phyloP scores from a whole-genome alignment of 2,888 invertebrate genomes.

The Neuroscelio doddi region DNA sequence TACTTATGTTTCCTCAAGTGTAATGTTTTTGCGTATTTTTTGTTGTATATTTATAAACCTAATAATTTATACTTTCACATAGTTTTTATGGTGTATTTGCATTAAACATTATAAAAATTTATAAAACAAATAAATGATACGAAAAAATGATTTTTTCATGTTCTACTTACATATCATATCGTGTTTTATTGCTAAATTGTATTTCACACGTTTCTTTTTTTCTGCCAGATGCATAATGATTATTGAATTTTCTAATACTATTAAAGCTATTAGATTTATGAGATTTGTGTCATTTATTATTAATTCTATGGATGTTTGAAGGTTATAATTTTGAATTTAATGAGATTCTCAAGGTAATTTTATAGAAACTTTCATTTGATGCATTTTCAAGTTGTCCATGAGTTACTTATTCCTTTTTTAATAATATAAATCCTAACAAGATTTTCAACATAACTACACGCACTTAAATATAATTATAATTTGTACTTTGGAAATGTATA shows the following conservation, averaged over 20 bases:
- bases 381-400: slow-evolving; percentile 45
- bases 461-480: too few species aligned
- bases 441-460: slow-evolving; percentile 7
- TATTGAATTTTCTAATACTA: slow-evolving; percentile 11
- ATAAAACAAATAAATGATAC: too few species aligned
- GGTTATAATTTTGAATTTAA: slow-evolving; percentile 54
- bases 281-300: slow-evolving; percentile 40
- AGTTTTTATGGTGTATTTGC: too few species aligned
- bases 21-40: too few species aligned
- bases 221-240: background rate
- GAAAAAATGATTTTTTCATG: too few species aligned
- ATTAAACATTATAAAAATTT: too few species aligned
- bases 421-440: slow-evolving; percentile 22
- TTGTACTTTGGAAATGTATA: too few species aligned
- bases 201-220: background rate
- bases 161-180: too few species aligned
- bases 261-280: slow-evolving; percentile 10
- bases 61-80: too few species aligned
- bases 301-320: slow-evolving; percentile 40
- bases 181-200: too few species aligned
- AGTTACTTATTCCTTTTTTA: slow-evolving; percentile 18
- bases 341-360: slow-evolving; percentile 54
- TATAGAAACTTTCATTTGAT: slow-evolving; percentile 56
- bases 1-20: too few species aligned
- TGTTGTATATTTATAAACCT: too few species aligned